phyloP scores from a whole-genome alignment of 2,888 invertebrate species.

The Tachina grossa region DNA sequence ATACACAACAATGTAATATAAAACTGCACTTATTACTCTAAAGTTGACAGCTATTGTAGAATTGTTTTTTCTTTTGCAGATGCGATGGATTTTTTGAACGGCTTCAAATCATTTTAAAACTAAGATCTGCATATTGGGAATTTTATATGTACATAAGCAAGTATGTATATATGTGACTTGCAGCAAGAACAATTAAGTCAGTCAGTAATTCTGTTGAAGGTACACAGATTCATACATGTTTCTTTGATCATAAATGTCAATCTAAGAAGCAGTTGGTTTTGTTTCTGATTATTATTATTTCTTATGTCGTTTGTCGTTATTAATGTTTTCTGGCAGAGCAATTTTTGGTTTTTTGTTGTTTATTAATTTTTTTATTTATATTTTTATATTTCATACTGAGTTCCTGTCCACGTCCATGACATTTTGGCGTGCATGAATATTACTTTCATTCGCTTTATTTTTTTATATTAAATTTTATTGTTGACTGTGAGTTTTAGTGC shows the following conservation, averaged over 20 bases:
- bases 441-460: conserved; percentile 33
- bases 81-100: conserved; percentile 55
- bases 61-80: conserved; percentile 18
- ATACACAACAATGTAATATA: conserved; percentile 60
- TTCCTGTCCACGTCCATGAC: conserved; percentile 44
- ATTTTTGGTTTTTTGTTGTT: conserved; percentile 26
- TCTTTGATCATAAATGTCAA: conserved; percentile 48
- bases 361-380: neutral
- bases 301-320: conserved; percentile 33
- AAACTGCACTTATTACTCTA: conserved; percentile 59
- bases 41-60: conserved; percentile 61
- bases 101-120: conserved; percentile 55
- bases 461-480: conserved; percentile 43
- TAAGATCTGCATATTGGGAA: conserved; percentile 25
- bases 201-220: neutral
- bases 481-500: conserved; percentile 39
- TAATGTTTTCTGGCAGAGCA: conserved; percentile 33
- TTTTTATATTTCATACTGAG: neutral
- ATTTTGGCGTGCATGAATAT: conserved; percentile 51
- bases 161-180: neutral
- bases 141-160: neutral
- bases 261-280: conserved; percentile 32
- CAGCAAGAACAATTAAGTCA: conserved; percentile 2
- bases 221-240: neutral
- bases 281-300: neutral